Conservation (phyloP, 1,140 invertebrate species). For the Drosophila sp. region DNA sequence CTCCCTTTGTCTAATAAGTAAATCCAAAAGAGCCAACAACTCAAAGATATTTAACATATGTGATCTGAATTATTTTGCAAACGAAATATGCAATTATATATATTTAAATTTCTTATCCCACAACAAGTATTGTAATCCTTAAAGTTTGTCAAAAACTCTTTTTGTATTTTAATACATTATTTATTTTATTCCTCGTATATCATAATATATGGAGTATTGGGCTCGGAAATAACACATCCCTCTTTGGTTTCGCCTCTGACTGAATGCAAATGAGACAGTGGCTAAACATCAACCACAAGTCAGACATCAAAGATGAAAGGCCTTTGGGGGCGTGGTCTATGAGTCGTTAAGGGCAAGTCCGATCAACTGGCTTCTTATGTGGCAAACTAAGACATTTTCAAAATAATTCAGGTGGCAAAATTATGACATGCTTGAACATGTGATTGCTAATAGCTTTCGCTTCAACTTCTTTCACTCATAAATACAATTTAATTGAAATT, state of each 20-base stretch:
- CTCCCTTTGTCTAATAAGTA: background rate
- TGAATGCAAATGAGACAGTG: conserved; percentile 5
- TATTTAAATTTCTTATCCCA: no score
- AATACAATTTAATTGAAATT: no score
- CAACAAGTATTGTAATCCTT: no score
- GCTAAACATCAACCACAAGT: conserved; percentile 30
- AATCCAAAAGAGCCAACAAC: background rate
- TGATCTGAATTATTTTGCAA: no score
- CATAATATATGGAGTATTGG: background rate
- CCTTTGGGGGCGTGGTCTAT: conserved; percentile 5
- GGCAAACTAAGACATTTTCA: background rate
- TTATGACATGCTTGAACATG: no score
- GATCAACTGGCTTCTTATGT: conserved; percentile 2
- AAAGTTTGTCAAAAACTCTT: no score
- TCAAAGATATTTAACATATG: no score
- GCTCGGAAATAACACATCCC: conserved; percentile 8
- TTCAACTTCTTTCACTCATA: no score
- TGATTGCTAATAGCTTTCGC: no score
- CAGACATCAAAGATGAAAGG: conserved; percentile 40
- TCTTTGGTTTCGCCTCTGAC: background rate
- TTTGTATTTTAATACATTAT: no score
- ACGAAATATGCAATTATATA: no score
- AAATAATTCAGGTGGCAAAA: background rate
- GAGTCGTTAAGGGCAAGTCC: conserved; percentile 10
- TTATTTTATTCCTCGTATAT: background rate